Evolutionary conservation across 2,888 invertebrate species (phyloP).

Genomic region (Frankliniella fusca): DNA sequence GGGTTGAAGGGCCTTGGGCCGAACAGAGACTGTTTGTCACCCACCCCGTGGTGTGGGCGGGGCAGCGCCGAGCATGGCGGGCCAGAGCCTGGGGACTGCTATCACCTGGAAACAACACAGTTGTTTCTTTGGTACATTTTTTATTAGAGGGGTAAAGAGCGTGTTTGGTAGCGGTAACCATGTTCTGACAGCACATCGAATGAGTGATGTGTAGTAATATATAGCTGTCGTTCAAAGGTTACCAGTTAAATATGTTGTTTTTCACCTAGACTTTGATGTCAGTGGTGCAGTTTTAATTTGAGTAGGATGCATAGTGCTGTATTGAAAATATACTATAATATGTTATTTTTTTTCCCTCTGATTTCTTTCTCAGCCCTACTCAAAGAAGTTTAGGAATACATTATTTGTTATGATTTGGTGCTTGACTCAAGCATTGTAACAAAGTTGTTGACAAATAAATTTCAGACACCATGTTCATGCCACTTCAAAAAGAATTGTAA

Average conservation of each 20-base stretch:
- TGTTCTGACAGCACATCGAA: conserved; percentile 3
- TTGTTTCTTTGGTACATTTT: conserved; percentile 12
- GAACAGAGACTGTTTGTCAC: background rate
- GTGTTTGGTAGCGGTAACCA: conserved; percentile 12
- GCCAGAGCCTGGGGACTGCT: conserved; percentile 22
- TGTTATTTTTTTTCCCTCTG: background rate
- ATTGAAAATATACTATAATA: background rate
- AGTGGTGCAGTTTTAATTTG: background rate
- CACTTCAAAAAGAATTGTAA: background rate
- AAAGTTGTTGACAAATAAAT: too few relatives aligned
- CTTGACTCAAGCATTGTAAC: too few relatives aligned
- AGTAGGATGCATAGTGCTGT: background rate
- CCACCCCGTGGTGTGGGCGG: background rate
- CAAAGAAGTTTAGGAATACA: too few relatives aligned
- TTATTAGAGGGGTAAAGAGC: background rate
- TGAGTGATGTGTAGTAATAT: background rate
- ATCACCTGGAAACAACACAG: background rate
- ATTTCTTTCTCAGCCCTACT: background rate
- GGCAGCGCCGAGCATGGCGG: background rate
- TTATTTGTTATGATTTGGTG: too few relatives aligned
- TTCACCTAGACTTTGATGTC: background rate
- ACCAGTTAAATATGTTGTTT: conserved; percentile 14
- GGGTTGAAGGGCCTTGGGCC: too few relatives aligned
- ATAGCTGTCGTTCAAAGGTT: conserved; percentile 9
- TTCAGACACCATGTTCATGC: too few relatives aligned